Evolutionary conservation across 2,797 vertebrate genomes (phyloP), one percentile per base, ranked within the genome.

Genomic region (Philypnodon macrostomus): DNA sequence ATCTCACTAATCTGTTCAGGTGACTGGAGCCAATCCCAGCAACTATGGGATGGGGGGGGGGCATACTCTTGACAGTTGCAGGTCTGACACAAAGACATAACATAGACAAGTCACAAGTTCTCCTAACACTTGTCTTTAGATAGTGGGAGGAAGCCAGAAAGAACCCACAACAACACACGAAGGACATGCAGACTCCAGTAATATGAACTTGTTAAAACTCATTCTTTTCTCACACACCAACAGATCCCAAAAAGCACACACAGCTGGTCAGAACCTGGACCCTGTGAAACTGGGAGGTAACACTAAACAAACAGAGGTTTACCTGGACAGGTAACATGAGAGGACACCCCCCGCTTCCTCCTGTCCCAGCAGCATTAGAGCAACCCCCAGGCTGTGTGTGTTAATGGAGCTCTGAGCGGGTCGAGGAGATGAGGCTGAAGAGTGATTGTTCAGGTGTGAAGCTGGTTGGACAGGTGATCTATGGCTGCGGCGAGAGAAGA

Each of bases 241-340:
- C 47, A 46, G 47, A 38, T 36, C 33, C 36, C 8, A 15, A 7
- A 66, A 62, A n/a, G n/a, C 47, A 53, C 42, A 24, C 53, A 58
- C 67, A 70, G 44, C 57, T 32, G 37, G 74, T 70, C 63, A 63
- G 59, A 60, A 67, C 72, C 53, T 23, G 80, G 81, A 84, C 71
- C 75, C 81, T 59, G 63, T 66, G 80, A 72, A 66, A 32, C 58
- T 63, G 67, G 46, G 63, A 76, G 79, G 64, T 75, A 77, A 74
- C 56, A n/a, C 80, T 85, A 91, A 92, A 88, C 82, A 91, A 92
- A 90, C 85, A 90, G 63, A 47, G 76, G 74, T 81, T 86, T 87
- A 91, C 87, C 89, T 91, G 87, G 63, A 47, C 77, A 89, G 86
- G 90, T 90, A 91, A 92, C 79, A 63, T 59, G 87, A 92, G 83